Evolutionary conservation across 2,888 invertebrate genomes (phyloP), one percentile per base, ranked within the genome.

Genomic region (Ectobius pallidus): DNA sequence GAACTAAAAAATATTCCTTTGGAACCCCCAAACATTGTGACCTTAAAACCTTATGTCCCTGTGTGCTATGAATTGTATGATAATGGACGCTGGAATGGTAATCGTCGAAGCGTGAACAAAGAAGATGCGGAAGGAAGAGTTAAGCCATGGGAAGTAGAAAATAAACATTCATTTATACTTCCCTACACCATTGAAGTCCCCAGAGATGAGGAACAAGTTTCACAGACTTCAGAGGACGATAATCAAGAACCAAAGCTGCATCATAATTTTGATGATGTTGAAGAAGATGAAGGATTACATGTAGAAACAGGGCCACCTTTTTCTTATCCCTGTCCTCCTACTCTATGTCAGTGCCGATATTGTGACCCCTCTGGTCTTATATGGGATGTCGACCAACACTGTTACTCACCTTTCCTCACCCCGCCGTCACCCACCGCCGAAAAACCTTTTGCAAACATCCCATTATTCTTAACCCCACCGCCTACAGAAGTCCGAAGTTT

Each of bases 301-400:
- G 42, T 39, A 25, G 58, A 42, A 1, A 27, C n/a, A 9, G 39
- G 49, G 7, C 42, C 69, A 18, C 16, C 55, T 9, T 65, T 69
- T 55, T 72, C 74, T 27, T 70, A 70, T 11, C 65, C 44, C 3
- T 65, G 25, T 65, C 65, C 65, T 27, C 22, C 65, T 3, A 49
- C 65, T 0, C 25, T 30, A 3, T 71, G 92, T 82, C 91, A 91
- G 84, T 92, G 92, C 82, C 88, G 90, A 63, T 91, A 91, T 78
- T 92, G 92, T 82, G 92, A 92, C 80, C 91, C 92, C 0, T 87
- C 89, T 25, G 90, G 91, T 69, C 88, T 90, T 81, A 90, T 92
- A 77, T 92, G 92, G 92, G 91, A 91, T 81, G 87, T 89, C 18
- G 90, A 91, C 80, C 87, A 88, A 42, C 87, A 82, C 75, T 84